Conservation (phyloP, 2,113 vertebrate genomes). For the Condylura cristata region DNA sequence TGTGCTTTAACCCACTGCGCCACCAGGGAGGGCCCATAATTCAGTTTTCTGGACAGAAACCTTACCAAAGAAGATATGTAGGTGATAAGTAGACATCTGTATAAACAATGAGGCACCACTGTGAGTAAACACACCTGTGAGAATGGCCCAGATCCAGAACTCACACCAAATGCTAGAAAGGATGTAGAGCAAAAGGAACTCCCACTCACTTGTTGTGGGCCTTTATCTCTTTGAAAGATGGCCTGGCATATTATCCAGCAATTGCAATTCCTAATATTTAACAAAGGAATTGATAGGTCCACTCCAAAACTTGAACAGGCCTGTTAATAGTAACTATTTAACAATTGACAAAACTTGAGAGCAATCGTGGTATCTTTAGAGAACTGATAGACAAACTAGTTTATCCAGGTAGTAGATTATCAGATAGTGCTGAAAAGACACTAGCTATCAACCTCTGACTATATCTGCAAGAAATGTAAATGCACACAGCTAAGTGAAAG, state of each 20-base stretch:
- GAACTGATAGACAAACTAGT: background rate
- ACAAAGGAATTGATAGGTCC: background rate
- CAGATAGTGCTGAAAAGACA: background rate
- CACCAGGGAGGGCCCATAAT: no score
- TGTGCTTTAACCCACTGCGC: no score
- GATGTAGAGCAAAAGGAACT: background rate
- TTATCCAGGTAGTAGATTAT: background rate
- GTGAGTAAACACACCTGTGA: background rate
- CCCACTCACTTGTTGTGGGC: background rate
- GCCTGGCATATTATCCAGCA: background rate
- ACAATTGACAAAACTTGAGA: background rate
- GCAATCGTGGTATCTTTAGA: background rate
- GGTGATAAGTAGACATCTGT: background rate
- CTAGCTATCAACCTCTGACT: background rate
- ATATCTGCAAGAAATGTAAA: background rate
- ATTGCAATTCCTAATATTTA: background rate
- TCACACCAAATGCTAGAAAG: background rate
- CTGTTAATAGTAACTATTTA: background rate
- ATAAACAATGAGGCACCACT: no score
- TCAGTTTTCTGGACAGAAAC: background rate
- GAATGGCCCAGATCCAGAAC: background rate
- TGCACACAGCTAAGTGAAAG: background rate
- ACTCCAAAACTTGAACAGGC: background rate
- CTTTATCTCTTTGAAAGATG: background rate
- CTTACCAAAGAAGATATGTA: background rate